Evolutionary conservation across 92 coral and sea anemone genomes (phyloP).

Genomic region (Palythoa grandis): DNA sequence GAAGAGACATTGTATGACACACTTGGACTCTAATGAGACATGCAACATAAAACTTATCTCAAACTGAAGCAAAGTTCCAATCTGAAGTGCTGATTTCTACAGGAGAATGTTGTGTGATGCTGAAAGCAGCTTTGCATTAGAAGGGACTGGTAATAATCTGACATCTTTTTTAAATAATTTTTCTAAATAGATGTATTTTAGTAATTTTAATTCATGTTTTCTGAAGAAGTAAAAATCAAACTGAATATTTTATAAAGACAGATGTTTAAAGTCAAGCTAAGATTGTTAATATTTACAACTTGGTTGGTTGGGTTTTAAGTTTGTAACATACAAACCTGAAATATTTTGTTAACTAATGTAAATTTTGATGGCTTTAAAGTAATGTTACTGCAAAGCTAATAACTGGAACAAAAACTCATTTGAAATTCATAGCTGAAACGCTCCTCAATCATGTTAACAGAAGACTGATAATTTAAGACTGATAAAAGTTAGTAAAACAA

Average conservation of each 20-base stretch:
- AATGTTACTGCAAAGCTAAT: neutral
- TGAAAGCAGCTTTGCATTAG: neutral
- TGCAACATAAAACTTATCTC: constrained; percentile 39
- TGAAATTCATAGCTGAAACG: neutral
- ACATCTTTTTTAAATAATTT: neutral
- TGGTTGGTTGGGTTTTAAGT: neutral
- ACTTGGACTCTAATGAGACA: constrained; percentile 59
- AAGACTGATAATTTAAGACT: neutral
- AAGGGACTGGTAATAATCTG: neutral
- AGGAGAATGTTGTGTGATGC: neutral
- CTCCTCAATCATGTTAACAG: neutral
- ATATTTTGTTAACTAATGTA: neutral
- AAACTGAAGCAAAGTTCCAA: neutral
- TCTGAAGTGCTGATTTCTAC: neutral
- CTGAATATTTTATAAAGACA: neutral
- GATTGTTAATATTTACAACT: neutral
- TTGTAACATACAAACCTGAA: neutral
- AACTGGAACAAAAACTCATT: no score
- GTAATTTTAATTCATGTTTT: neutral
- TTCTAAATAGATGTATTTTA: neutral
- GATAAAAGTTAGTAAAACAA: neutral
- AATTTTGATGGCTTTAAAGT: neutral
- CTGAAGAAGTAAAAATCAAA: neutral
- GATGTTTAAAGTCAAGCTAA: neutral
- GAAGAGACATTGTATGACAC: constrained; percentile 91